Evolutionary conservation across 1,140 invertebrate species (phyloP), one percentile per base, ranked within the genome.

Genomic region (Atta colombica): DNA sequence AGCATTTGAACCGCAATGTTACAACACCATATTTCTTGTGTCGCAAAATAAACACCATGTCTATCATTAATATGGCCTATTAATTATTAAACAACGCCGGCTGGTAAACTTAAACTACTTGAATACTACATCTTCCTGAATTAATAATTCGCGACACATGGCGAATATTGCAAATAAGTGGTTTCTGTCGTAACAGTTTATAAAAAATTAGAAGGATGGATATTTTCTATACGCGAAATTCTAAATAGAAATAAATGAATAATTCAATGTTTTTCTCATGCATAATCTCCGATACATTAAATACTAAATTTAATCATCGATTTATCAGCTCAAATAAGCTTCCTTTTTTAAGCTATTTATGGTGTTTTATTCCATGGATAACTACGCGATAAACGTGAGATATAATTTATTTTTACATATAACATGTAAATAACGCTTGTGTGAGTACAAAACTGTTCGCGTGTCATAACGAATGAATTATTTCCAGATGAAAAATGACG

Each of bases 401-500:
- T 78, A 49, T 28, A 45, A 68, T 31, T 60, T 71, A 71, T 58
- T 71, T 58, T 71, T 71, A 58, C 16, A 25, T 14, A n/a, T 21
- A 39, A 55, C 18, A 16, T 55, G 45, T 71, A 81, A 69, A 81
- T 81, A 81, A 81, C 16, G 31, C 65, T 71, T 28, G 6, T 49
- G 21, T 28, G 51, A 31, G 25, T 10, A 14, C 21, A 49, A 66
- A 78, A 5, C n/a, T 10, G 14, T 5, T 66, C 18, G 10, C 2
- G 0, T 58, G 51, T 58, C 78, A 16, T 72, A 58, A 53, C 35
- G 31, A 58, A 74, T 49, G 1, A 74, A 74, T 84, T 75, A 75
- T 84, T 75, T 84, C 28, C 69, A 74, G 39, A 75, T 49, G 69
- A 75, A 84, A 84, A 84, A 75, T 84, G 39, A 75, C 45, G 69